These are phyloP conservation scores for Parelbella ahira DNA, from an alignment of 2,888 invertebrate species.

Conservation along the genomic window DNA sequence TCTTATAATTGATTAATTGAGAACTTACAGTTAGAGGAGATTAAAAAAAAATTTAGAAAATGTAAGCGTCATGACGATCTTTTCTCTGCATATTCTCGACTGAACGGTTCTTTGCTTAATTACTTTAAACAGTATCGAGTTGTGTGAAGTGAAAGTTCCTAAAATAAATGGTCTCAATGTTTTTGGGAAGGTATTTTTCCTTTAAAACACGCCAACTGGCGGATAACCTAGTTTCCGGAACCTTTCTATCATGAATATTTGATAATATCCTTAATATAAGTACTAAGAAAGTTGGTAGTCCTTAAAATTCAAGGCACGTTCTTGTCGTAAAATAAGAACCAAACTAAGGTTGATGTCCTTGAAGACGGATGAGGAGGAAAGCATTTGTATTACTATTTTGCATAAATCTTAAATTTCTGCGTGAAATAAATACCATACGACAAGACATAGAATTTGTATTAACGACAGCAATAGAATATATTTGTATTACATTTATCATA, in stretches of 20 bases:
- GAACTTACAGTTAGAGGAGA: neutral
- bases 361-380: conserved; percentile 16
- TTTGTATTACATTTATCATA: too few relatives aligned
- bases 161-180: neutral
- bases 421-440: neutral
- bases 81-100: neutral
- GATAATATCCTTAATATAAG: conserved; percentile 14
- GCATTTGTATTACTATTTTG: neutral
- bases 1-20: conserved; percentile 5
- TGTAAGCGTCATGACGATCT: neutral
- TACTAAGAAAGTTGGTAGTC: conserved; percentile 31
- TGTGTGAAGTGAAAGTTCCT: neutral
- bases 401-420: neutral
- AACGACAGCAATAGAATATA: too few relatives aligned
- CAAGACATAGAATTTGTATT: neutral
- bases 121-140: neutral
- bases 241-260: conserved; percentile 16
- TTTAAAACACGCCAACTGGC: conserved; percentile 5
- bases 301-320: conserved; percentile 30
- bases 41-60: neutral
- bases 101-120: neutral
- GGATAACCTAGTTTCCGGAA: conserved; percentile 1
- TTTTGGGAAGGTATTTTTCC: conserved; percentile 1
- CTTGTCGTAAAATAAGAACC: conserved; percentile 29
- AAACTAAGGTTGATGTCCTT: conserved; percentile 31